Evolutionary conservation across 2,888 invertebrate genomes (phyloP).

Genomic region (Dolichomitus sp.): DNA sequence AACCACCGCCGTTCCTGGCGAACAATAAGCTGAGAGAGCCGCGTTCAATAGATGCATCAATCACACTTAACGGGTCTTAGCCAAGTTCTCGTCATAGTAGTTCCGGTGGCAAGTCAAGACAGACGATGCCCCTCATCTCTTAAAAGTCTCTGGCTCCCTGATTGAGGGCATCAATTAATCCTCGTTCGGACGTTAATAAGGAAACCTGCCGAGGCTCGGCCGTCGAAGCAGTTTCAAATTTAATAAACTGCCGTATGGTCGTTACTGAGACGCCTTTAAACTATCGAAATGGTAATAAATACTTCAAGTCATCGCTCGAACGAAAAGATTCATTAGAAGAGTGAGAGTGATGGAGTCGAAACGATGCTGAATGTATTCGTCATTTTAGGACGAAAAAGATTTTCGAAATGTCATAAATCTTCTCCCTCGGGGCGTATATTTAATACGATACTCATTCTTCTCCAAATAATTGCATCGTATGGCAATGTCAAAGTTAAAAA

Average conservation of each 20-base stretch:
- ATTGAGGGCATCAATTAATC: slow-evolving; percentile 70
- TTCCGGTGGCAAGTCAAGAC: slow-evolving; percentile 35
- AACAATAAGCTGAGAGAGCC: slow-evolving; percentile 37
- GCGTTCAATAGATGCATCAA: slow-evolving; percentile 54
- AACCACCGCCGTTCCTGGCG: not conserved
- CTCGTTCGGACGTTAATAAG: slow-evolving; percentile 66
- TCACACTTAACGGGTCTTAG: slow-evolving; percentile 60
- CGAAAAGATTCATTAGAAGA: not conserved
- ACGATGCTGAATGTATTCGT: not conserved
- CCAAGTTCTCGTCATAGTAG: slow-evolving; percentile 45
- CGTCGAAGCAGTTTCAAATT: slow-evolving; percentile 26
- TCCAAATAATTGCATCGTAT: too few species aligned
- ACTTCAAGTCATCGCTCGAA: not conserved
- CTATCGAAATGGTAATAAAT: slow-evolving; percentile 23
- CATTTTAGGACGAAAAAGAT: not conserved
- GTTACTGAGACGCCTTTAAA: not conserved
- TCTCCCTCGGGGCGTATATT: slow-evolving; percentile 47
- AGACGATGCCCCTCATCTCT: slow-evolving; percentile 50
- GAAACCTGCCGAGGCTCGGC: slow-evolving; percentile 46
- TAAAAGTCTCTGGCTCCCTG: slow-evolving; percentile 49
- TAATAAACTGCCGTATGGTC: slow-evolving; percentile 35
- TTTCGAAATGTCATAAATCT: not conserved
- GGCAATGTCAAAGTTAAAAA: too few species aligned
- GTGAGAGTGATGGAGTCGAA: not conserved
- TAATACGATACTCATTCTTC: too few species aligned